phyloP scores from a whole-genome alignment of 2,113 vertebrate species.

The Deroptyus accipitrinus region DNA sequence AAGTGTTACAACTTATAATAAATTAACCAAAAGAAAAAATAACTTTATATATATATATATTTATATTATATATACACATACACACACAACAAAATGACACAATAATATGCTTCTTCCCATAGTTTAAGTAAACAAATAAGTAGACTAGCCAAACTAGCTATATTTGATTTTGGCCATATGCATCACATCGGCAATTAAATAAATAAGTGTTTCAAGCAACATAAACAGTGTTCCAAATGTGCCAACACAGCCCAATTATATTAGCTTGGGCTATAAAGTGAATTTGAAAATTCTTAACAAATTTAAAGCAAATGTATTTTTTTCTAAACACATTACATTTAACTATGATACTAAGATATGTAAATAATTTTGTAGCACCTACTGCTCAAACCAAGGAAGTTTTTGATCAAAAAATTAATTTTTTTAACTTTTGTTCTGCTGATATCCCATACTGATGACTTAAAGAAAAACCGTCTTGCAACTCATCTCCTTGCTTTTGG shows the following conservation, averaged over 20 bases:
- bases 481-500: constrained; percentile 99
- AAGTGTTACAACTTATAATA: constrained; percentile 99
- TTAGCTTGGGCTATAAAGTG: constrained; percentile 85
- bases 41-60: constrained; percentile 99
- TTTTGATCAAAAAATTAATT: constrained; percentile 88
- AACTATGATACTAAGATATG: constrained; percentile 99
- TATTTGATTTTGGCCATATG: constrained; percentile 99
- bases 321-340: constrained; percentile 98
- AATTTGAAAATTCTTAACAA: constrained; percentile 85
- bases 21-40: constrained; percentile 98
- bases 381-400: constrained; percentile 99
- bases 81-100: constrained; percentile 99
- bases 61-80: constrained; percentile 89
- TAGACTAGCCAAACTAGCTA: constrained; percentile 99
- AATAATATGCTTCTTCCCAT: constrained; percentile 96
- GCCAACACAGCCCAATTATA: constrained; percentile 86
- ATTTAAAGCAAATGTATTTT: constrained; percentile 96
- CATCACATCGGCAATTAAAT: constrained; percentile 98
- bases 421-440: constrained; percentile 88
- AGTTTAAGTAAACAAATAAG: constrained; percentile 99
- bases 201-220: constrained; percentile 91
- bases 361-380: constrained; percentile 99
- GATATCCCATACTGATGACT: constrained; percentile 97
- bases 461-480: constrained; percentile 96
- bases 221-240: constrained; percentile 93